These are phyloP conservation scores for Borostomias antarcticus DNA, from an alignment of 2,797 vertebrate species.

Conservation along the genomic window DNA sequence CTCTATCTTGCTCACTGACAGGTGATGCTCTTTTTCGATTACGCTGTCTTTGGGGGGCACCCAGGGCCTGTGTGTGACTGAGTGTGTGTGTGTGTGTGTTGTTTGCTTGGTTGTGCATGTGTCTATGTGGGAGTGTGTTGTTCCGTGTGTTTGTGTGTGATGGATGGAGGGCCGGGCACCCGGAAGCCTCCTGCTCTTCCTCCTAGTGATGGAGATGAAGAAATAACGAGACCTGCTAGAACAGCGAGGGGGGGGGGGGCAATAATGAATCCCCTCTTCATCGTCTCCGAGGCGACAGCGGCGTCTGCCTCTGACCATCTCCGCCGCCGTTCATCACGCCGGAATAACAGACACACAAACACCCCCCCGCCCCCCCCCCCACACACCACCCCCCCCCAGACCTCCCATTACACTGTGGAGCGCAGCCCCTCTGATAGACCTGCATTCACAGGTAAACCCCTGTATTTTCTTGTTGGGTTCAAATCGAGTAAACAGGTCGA, in stretches of 20 bases:
- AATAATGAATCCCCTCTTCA: constrained; percentile 74
- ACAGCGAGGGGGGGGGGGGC: constrained; percentile 38
- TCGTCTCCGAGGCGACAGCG: constrained; percentile 62
- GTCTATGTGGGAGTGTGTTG: constrained; percentile 9
- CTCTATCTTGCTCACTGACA: constrained; percentile 32
- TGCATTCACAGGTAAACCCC: constrained; percentile 37
- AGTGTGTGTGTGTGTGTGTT: constrained; percentile 7
- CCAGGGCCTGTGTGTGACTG: constrained; percentile 3
- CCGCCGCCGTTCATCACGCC: constrained; percentile 66
- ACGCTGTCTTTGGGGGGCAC: constrained; percentile 1
- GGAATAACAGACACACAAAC: constrained; percentile 56
- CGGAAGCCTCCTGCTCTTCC: constrained; percentile 53
- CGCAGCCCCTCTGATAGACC: constrained; percentile 48
- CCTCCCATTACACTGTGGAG: constrained; percentile 38
- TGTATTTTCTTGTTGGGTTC: constrained; percentile 10
- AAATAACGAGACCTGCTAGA: constrained; percentile 67
- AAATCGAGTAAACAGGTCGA: neutral
- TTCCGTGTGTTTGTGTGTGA: constrained; percentile 39
- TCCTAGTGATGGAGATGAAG: constrained; percentile 59
- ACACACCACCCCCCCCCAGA: constrained; percentile 30
- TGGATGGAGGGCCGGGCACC: constrained; percentile 59
- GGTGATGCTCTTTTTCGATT: constrained; percentile 36
- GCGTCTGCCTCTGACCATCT: constrained; percentile 67
- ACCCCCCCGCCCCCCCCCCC: neutral
- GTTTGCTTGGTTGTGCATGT: neutral